Percentiles rank a stretch among this genome's conserved stretches.
Evolutionary conservation across 2,888 invertebrate genomes (phyloP).

Genomic region (Megalurothrips usitatus): DNA sequence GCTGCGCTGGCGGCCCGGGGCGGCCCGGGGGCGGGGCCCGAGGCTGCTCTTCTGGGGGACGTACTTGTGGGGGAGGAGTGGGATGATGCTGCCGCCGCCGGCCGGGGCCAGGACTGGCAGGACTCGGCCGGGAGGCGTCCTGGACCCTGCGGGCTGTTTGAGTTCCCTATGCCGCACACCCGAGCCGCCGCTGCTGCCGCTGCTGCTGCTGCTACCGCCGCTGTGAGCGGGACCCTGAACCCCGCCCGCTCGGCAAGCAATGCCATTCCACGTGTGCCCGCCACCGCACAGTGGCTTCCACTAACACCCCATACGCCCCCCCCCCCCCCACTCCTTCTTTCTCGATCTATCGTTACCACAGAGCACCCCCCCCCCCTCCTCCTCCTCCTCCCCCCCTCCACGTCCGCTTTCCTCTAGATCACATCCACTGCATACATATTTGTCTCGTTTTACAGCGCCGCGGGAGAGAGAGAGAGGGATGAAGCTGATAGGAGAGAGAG

Average conservation of each 20-base stretch:
- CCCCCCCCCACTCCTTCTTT: neutral
- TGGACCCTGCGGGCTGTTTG: neutral
- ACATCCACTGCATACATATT: constrained; percentile 11
- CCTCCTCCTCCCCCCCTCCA: neutral
- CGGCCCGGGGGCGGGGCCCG: too few species aligned
- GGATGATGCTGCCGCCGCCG: neutral
- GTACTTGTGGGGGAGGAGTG: neutral
- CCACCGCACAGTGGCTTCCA: too few species aligned
- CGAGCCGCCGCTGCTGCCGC: too few species aligned
- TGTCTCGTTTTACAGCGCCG: constrained; percentile 8
- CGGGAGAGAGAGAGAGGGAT: too few species aligned
- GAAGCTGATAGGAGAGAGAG: too few species aligned
- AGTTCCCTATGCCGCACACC: neutral
- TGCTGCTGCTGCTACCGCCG: too few species aligned
- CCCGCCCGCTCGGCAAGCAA: too few species aligned
- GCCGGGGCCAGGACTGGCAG: neutral
- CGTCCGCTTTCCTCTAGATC: neutral
- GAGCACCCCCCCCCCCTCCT: neutral
- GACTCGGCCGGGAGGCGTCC: neutral
- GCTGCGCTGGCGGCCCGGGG: too few species aligned
- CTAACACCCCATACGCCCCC: neutral
- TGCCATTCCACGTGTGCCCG: too few species aligned
- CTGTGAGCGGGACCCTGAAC: too few species aligned
- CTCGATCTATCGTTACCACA: neutral
- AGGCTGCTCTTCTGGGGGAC: neutral